Percentiles rank a stretch among this genome's conserved stretches.
phyloP scores from a whole-genome alignment of 2,113 vertebrate genomes.

The Brachyistius frenatus region DNA sequence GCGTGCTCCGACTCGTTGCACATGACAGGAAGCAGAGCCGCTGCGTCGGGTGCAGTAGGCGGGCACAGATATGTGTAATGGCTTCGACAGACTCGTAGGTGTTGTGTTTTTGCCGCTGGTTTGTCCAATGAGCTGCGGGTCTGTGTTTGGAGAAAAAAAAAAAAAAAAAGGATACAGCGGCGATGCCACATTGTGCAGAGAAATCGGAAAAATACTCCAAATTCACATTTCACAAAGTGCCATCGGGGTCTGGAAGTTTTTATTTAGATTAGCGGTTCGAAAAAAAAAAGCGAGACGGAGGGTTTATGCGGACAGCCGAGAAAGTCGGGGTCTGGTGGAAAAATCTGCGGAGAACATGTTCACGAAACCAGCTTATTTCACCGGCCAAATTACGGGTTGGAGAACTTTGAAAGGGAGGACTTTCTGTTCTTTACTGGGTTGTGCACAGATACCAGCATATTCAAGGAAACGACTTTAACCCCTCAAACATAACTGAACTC shows the following conservation, averaged over 20 bases:
- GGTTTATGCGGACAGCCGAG: constrained; percentile 11
- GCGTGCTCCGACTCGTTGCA: constrained; percentile 41
- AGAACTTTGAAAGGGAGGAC: constrained; percentile 40
- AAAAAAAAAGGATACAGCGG: not conserved
- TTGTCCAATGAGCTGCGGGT: no score
- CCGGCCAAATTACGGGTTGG: constrained; percentile 41
- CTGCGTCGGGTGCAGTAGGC: constrained; percentile 28
- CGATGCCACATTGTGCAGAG: not conserved
- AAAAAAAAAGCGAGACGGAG: constrained; percentile 10
- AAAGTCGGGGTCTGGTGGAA: constrained; percentile 39
- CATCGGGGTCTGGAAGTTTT: not conserved
- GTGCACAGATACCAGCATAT: constrained; percentile 6
- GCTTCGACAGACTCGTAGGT: constrained; percentile 51
- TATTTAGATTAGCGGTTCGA: constrained; percentile 11
- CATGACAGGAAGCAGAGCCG: constrained; percentile 77
- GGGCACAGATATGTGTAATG: constrained; percentile 40
- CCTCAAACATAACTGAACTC: not conserved
- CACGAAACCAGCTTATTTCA: constrained; percentile 10
- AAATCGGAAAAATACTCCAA: not conserved
- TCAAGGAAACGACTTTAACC: not conserved
- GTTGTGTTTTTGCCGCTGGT: constrained; percentile 20
- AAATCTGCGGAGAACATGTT: constrained; percentile 36
- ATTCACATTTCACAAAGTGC: not conserved
- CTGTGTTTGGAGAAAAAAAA: not conserved
- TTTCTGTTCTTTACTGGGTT: constrained; percentile 26